Percentiles rank a stretch among this genome's conserved stretches.
Evolutionary conservation across 2,888 invertebrate species (phyloP).

Genomic region (Metallyticus violacea): DNA sequence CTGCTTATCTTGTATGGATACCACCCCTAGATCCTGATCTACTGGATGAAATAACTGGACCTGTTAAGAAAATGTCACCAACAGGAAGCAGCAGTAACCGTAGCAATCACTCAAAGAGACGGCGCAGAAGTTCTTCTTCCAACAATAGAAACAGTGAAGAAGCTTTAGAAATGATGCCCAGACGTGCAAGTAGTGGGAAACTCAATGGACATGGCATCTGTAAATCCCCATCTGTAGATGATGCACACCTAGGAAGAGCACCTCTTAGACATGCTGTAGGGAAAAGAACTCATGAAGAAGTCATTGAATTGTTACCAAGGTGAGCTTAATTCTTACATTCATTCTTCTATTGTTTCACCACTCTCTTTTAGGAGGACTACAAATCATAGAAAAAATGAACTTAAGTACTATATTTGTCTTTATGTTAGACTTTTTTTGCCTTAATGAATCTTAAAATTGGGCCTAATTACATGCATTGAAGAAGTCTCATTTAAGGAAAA

Average conservation of each 20-base stretch:
- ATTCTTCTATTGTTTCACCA: too few relatives aligned
- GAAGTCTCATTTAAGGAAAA: too few relatives aligned
- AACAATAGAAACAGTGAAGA: not conserved
- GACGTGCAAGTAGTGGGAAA: not conserved
- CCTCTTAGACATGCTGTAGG: not conserved
- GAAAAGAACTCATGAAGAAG: not conserved
- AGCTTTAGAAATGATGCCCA: not conserved
- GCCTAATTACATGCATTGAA: too few relatives aligned
- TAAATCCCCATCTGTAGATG: not conserved
- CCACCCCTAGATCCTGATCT: constrained; percentile 54
- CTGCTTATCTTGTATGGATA: constrained; percentile 84
- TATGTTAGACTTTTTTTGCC: too few relatives aligned
- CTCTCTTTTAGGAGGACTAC: too few relatives aligned
- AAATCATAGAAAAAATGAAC: too few relatives aligned
- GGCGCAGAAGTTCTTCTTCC: not conserved
- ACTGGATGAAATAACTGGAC: not conserved
- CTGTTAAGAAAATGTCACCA: not conserved
- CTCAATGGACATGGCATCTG: not conserved
- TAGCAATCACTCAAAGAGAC: not conserved
- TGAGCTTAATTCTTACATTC: not conserved
- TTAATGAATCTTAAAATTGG: too few relatives aligned
- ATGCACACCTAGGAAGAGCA: not conserved
- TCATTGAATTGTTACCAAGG: not conserved
- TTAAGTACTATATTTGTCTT: too few relatives aligned
- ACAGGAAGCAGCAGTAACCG: not conserved